phyloP scores from a whole-genome alignment of 2,113 vertebrate species.

The Solenodon paradoxus region DNA sequence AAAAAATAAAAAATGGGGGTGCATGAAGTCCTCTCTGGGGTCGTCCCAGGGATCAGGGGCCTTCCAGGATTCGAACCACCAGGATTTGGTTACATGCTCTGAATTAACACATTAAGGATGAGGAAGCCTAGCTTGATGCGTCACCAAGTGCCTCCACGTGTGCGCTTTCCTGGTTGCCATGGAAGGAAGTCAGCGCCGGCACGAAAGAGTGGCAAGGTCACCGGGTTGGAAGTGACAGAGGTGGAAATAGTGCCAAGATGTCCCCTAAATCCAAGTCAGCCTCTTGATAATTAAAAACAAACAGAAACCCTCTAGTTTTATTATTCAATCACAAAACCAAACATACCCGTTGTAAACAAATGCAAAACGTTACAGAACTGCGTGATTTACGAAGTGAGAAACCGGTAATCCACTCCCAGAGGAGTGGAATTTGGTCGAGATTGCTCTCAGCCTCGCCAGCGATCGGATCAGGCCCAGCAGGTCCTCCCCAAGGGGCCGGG shows the following conservation, averaged over 20 bases:
- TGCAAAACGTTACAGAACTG: neutral
- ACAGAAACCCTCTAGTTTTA: neutral
- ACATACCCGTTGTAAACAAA: slow-evolving; percentile 14
- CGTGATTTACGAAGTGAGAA: slow-evolving; percentile 1
- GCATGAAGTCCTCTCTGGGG: neutral
- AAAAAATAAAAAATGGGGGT: neutral
- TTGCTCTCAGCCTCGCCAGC: neutral
- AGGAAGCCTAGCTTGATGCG: neutral
- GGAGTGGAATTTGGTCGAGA: neutral
- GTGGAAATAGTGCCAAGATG: slow-evolving; percentile 6
- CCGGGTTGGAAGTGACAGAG: neutral
- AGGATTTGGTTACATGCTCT: neutral
- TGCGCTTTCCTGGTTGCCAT: neutral
- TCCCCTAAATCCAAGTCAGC: slow-evolving; percentile 17
- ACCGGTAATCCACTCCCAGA: neutral
- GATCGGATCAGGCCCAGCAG: neutral
- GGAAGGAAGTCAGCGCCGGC: neutral
- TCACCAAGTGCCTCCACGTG: slow-evolving; percentile 7
- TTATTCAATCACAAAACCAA: slow-evolving; percentile 27
- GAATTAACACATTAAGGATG: neutral
- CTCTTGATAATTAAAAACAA: slow-evolving; percentile 56
- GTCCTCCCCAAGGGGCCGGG: neutral
- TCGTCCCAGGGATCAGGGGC: neutral
- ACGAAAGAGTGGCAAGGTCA: slow-evolving; percentile 38
- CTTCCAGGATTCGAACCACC: neutral